Conservation (phyloP, 2,113 vertebrate species). For the Pachyramphus minor region DNA sequence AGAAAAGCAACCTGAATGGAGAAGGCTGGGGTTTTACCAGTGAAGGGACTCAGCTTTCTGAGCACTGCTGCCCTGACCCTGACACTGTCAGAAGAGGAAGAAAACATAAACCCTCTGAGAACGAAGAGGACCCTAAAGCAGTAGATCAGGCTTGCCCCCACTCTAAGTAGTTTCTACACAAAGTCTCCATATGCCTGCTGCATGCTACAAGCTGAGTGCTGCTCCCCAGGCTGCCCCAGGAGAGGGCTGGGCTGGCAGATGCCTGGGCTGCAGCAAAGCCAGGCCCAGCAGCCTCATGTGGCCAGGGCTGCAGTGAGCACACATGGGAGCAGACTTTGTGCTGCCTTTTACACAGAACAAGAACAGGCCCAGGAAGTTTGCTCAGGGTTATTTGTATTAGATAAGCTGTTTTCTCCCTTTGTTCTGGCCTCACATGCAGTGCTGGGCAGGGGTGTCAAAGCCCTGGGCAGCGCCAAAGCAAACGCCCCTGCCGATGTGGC, state of each 20-base stretch:
- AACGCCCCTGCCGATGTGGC: neutral
- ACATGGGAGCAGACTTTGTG: fast-evolving
- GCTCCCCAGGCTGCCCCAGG: neutral
- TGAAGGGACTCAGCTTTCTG: fast-evolving
- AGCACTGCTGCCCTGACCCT: neutral
- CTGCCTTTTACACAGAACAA: neutral
- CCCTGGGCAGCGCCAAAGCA: neutral
- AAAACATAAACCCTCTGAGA: neutral
- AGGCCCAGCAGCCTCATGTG: neutral
- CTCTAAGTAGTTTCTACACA: neutral
- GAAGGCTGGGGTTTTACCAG: neutral
- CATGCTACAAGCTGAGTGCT: fast-evolving
- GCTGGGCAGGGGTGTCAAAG: neutral
- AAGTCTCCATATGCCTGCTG: fast-evolving
- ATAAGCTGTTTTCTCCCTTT: constrained; percentile 43
- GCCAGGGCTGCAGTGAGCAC: neutral
- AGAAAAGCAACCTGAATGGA: neutral
- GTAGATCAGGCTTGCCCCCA: neutral
- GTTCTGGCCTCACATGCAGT: neutral
- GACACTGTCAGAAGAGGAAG: neutral
- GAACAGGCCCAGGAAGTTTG: constrained; percentile 50
- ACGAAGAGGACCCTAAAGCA: neutral
- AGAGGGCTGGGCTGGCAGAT: neutral
- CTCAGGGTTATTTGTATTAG: constrained; percentile 44
- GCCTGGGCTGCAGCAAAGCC: neutral